Evolutionary conservation across 2,113 vertebrate genomes (phyloP).

Genomic region (Heliornis fulica): DNA sequence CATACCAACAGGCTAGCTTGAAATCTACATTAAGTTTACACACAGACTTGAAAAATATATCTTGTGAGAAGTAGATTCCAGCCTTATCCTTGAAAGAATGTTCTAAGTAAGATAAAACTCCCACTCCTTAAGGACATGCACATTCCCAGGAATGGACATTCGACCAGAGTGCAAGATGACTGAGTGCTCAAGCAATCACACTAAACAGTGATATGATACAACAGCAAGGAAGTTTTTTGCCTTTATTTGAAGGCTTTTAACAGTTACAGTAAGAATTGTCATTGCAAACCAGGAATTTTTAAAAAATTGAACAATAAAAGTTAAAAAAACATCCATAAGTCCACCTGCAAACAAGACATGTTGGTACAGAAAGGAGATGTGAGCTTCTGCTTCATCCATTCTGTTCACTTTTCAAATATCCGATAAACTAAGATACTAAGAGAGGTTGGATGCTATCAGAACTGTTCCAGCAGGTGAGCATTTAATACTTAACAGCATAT

Average conservation of each 20-base stretch:
- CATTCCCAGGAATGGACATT: background rate
- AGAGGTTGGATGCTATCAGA: background rate
- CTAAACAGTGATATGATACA: background rate
- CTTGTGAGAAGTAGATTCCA: background rate
- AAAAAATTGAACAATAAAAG: constrained; percentile 49
- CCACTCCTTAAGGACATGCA: background rate
- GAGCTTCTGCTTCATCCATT: background rate
- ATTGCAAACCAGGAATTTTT: constrained; percentile 45
- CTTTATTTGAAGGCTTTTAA: constrained; percentile 65
- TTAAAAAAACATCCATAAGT: constrained; percentile 41
- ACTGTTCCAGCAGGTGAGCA: background rate
- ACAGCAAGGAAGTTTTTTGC: background rate
- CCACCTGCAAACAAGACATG: constrained; percentile 42
- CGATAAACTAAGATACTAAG: background rate
- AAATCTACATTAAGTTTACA: background rate
- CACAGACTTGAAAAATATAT: background rate
- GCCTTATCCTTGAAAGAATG: background rate
- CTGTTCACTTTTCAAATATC: background rate
- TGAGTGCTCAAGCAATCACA: background rate
- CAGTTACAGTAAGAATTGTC: constrained; percentile 70
- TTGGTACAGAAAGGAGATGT: background rate
- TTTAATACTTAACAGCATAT: background rate
- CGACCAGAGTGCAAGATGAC: accelerated
- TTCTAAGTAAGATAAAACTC: background rate
- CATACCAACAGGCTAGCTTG: background rate